Conservation (phyloP, 2,888 invertebrate species). For the Physocephala rufipes region DNA sequence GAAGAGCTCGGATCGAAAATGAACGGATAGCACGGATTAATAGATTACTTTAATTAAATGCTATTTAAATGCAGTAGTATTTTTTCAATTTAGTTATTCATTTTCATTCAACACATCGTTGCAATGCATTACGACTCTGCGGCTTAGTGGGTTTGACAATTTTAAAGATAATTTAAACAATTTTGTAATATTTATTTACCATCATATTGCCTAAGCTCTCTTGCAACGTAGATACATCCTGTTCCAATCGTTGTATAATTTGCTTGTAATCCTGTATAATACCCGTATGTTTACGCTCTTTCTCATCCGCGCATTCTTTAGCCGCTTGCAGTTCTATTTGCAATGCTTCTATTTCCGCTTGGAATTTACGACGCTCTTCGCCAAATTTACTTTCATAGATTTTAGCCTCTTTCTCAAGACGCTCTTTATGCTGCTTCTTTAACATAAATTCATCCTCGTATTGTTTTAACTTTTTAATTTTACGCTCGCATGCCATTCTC, state of each 20-base stretch:
- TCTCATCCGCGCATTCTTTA: conserved; percentile 77
- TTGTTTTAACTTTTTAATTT: conserved; percentile 92
- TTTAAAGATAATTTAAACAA: not conserved
- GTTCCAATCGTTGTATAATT: conserved; percentile 87
- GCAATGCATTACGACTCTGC: no score
- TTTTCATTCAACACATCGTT: no score
- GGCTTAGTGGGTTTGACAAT: no score
- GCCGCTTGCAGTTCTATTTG: conserved; percentile 82
- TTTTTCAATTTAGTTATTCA: no score
- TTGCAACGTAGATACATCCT: conserved; percentile 76
- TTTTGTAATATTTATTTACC: conserved; percentile 66
- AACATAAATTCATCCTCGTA: conserved; percentile 91
- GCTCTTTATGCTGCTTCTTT: conserved; percentile 75
- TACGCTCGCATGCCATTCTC: conserved; percentile 88
- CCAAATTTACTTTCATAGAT: conserved; percentile 75
- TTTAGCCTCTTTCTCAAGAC: conserved; percentile 72
- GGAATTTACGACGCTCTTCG: conserved; percentile 65
- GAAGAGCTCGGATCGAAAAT: no score
- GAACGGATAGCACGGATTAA: no score
- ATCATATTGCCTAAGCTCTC: conserved; percentile 71
- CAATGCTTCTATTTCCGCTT: conserved; percentile 69
- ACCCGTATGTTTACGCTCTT: conserved; percentile 77
- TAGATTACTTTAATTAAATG: no score
- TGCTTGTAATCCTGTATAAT: conserved; percentile 94
- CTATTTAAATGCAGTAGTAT: no score